Conservation (phyloP, 2,113 vertebrate species). For the Microcebus ravelobensis region DNA sequence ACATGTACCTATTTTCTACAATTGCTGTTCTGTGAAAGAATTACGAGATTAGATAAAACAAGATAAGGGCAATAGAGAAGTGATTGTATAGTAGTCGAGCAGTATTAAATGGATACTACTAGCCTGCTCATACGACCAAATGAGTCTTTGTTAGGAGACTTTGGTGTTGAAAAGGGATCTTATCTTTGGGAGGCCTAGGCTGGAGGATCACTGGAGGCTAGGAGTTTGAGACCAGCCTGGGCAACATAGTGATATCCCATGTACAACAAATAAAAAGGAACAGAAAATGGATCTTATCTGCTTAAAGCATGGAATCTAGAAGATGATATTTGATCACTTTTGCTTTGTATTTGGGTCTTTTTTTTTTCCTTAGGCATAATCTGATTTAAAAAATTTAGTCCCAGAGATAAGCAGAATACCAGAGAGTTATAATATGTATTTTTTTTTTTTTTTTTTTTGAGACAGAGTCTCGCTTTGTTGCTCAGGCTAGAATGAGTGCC, state of each 20-base stretch:
- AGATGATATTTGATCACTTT: conserved; percentile 8
- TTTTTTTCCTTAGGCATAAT: neutral
- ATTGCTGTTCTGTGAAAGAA: conserved; percentile 48
- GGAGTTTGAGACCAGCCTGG: too few relatives aligned
- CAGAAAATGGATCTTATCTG: neutral
- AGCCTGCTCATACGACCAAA: neutral
- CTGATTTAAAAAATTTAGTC: neutral
- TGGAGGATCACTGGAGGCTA: too few relatives aligned
- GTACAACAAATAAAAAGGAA: too few relatives aligned
- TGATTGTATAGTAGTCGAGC: neutral
- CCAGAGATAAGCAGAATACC: neutral
- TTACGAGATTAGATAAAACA: neutral
- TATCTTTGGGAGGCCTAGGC: neutral
- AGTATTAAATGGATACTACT: neutral
- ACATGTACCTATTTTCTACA: neutral
- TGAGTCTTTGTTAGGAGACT: conserved; percentile 23
- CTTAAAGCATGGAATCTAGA: neutral
- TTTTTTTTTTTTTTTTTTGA: too few relatives aligned
- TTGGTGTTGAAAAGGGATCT: neutral
- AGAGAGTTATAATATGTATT: neutral
- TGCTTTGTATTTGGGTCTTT: neutral
- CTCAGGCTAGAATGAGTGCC: too few relatives aligned
- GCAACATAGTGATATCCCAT: too few relatives aligned
- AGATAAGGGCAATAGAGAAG: conserved; percentile 19
- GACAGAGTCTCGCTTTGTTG: too few relatives aligned